Base-by-base conservation (phyloP, 2,113 vertebrate species). In the Spea multiplicata region DNA sequence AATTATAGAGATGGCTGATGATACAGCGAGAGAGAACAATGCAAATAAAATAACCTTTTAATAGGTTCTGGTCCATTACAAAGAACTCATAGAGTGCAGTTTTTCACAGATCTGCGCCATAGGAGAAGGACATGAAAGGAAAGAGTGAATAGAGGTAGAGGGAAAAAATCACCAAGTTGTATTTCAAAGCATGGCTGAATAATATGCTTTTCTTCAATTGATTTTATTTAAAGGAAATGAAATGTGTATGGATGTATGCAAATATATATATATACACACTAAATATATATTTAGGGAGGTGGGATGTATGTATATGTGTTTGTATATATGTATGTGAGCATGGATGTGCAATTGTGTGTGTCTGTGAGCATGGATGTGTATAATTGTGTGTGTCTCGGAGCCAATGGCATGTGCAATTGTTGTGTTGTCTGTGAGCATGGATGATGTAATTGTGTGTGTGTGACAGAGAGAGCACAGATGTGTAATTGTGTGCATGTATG, bases 161-260 rank as follows among this genome's bases (percentile, higher is more conserved):
- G 30, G 47, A 45, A 10, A 45, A 65, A 17, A 30, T 6, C 30
- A 17, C n/a, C 62, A 68, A 5, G 13, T 9, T 68, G 45, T 14
- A 68, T 44, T 68, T n/a, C 66, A 68, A 68, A 47, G 66, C 55
- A 59, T 59, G 55, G 14, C 14, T 59, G 55, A 7, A 59, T 13
- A 59, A 59, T 13, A 59, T 5, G 14, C 9, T 59, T 59, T 13
- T 59, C 30, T 30, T 30, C 30, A 30, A 30, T 30, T 30, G 30
- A 30, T 30, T 30, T 30, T 30, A 30, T 30, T 30, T 30, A 30
- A 30, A 30, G 30, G 9, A 52, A 52, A 52, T 52, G 50, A 7
- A 52, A 52, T 14, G 13, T 62, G 13, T 62, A 62, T 62, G 7
- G 8, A 8, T 12, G 3, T 3, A 16, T 62, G 8, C 14, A 62